Percentiles rank a stretch among this genome's conserved stretches.
phyloP scores from a whole-genome alignment of 2,113 vertebrate genomes.

The Aptenodytes forsteri region DNA sequence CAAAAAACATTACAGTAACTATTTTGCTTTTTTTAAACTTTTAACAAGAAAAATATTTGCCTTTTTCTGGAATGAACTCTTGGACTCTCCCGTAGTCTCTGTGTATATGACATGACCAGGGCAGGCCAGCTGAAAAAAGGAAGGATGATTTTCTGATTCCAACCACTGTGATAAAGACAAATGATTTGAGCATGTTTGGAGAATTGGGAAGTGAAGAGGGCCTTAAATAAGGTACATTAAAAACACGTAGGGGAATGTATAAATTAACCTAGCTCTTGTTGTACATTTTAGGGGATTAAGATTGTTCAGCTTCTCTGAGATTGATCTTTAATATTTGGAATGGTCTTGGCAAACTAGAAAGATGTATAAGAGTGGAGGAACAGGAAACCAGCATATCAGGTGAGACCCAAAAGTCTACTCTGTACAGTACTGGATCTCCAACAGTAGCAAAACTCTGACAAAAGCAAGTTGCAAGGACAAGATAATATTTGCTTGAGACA shows the following conservation, averaged over 20 bases:
- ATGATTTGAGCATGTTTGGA: background rate
- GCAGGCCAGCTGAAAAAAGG: background rate
- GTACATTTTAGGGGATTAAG: background rate
- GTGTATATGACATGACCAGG: background rate
- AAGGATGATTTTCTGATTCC: background rate
- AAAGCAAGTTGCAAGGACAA: background rate
- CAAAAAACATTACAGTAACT: background rate
- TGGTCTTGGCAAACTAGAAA: background rate
- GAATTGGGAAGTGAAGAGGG: background rate
- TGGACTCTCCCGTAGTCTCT: fast-evolving
- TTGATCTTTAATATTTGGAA: background rate
- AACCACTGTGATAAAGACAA: background rate
- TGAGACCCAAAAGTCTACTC: background rate
- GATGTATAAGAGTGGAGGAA: background rate
- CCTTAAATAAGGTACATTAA: background rate
- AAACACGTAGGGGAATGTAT: background rate
- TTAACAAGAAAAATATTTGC: background rate
- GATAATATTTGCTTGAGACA: background rate
- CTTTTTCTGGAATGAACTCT: background rate
- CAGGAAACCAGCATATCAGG: background rate
- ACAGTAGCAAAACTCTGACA: background rate
- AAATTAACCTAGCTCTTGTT: background rate
- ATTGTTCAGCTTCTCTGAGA: background rate
- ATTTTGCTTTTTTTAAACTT: background rate
- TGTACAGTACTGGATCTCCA: background rate